Percentiles rank a stretch among this genome's conserved stretches.
These are phyloP conservation scores for Sebastes melanostomus DNA, from an alignment of 2,797 vertebrate species.

Conservation along the genomic window DNA sequence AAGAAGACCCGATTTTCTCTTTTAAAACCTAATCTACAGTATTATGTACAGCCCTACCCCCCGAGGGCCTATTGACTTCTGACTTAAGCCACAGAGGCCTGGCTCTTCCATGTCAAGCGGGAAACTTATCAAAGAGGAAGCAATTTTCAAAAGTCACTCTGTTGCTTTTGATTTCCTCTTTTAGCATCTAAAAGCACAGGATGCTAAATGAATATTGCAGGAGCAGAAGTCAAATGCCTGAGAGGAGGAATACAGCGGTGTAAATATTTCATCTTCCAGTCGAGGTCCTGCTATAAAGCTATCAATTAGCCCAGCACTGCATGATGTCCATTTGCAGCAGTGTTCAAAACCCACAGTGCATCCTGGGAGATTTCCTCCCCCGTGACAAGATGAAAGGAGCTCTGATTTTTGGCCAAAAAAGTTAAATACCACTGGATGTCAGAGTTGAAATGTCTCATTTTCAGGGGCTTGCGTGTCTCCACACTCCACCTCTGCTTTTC, in stretches of 20 bases:
- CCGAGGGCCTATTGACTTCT: constrained; percentile 41
- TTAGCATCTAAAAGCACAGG: constrained; percentile 44
- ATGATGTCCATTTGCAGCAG: constrained; percentile 34
- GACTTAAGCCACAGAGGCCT: constrained; percentile 17
- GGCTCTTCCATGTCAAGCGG: constrained; percentile 10
- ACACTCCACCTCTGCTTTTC: neutral
- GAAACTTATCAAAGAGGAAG: constrained; percentile 40
- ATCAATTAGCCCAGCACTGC: constrained; percentile 58
- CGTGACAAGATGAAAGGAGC: constrained; percentile 40
- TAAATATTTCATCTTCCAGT: constrained; percentile 77
- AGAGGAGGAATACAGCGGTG: constrained; percentile 57
- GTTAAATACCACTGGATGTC: constrained; percentile 29
- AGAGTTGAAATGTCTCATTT: constrained; percentile 47
- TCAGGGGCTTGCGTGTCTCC: neutral
- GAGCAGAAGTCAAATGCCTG: constrained; percentile 62
- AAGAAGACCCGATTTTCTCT: neutral
- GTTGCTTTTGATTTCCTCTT: constrained; percentile 56
- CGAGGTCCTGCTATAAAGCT: constrained; percentile 63
- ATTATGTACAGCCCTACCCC: neutral
- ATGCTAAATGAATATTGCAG: constrained; percentile 67
- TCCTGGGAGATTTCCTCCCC: constrained; percentile 17
- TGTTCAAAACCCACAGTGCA: constrained; percentile 20
- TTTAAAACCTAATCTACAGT: constrained; percentile 1
- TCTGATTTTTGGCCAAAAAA: constrained; percentile 20
- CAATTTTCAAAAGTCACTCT: constrained; percentile 38